These are phyloP conservation scores for Syritta pipiens DNA, from an alignment of 2,888 invertebrate genomes.

Conservation along the genomic window DNA sequence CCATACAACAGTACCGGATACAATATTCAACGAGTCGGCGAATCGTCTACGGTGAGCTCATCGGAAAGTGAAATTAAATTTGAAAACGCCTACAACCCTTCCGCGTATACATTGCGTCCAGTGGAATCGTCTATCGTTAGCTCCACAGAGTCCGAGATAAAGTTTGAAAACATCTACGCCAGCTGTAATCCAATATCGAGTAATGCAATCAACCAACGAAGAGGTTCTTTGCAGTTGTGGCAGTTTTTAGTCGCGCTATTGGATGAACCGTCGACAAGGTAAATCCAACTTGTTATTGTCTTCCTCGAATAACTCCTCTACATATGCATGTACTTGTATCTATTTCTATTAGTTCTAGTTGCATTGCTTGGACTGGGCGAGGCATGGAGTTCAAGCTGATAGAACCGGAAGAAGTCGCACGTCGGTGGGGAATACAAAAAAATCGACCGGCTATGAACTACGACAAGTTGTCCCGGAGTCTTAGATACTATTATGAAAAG, in stretches of 20 bases:
- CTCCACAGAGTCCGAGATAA: constrained; percentile 77
- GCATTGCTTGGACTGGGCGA: constrained; percentile 96
- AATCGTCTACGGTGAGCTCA: constrained; percentile 73
- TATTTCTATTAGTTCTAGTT: constrained; percentile 83
- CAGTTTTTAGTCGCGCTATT: constrained; percentile 94
- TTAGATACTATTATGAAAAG: constrained; percentile 98
- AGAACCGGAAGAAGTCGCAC: constrained; percentile 97
- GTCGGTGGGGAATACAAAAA: constrained; percentile 97
- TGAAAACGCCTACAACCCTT: constrained; percentile 77
- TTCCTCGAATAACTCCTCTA: neutral
- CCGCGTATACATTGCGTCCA: constrained; percentile 76
- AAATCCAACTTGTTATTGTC: constrained; percentile 36
- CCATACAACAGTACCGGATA: constrained; percentile 72
- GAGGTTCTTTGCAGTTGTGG: constrained; percentile 95
- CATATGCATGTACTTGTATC: too few species aligned
- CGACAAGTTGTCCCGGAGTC: constrained; percentile 94
- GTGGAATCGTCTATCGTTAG: constrained; percentile 76
- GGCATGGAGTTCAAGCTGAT: constrained; percentile 97
- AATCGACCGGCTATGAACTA: constrained; percentile 99
- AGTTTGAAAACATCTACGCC: constrained; percentile 76
- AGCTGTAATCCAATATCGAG: constrained; percentile 74
- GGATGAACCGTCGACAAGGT: constrained; percentile 83
- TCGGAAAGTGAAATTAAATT: constrained; percentile 75
- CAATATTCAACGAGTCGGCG: constrained; percentile 71
- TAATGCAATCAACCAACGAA: constrained; percentile 81